phyloP scores from a whole-genome alignment of 2,113 vertebrate genomes.

The Microtus richardsoni region DNA sequence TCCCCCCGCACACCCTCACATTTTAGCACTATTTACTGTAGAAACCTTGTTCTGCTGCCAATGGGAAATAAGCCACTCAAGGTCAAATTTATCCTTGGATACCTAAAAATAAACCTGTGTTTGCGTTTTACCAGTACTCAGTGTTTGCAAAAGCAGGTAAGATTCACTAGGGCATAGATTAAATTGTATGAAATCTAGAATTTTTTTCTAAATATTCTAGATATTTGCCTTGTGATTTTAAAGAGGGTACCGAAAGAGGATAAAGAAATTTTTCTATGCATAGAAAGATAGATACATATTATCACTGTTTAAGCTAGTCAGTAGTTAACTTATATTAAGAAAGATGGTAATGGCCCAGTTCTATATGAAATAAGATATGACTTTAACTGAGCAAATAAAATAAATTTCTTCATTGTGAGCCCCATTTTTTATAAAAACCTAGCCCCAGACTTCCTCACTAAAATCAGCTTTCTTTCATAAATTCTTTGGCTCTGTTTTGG shows the following conservation, averaged over 20 bases:
- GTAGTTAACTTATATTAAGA: slow-evolving; percentile 43
- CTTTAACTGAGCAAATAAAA: slow-evolving; percentile 18
- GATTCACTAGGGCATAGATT: neutral
- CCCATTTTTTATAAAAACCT: neutral
- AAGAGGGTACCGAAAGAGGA: neutral
- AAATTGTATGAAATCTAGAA: slow-evolving; percentile 6
- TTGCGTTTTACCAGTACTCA: neutral
- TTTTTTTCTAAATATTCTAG: neutral
- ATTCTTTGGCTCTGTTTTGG: neutral
- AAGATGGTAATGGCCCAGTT: neutral
- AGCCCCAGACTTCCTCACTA: neutral
- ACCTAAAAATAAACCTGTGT: slow-evolving; percentile 10
- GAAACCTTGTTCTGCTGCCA: neutral
- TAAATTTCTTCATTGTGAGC: neutral
- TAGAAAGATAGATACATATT: neutral
- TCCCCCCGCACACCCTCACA: too few species aligned
- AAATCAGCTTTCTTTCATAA: slow-evolving; percentile 28
- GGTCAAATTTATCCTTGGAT: slow-evolving; percentile 37
- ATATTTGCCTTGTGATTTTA: neutral
- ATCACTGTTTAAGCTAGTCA: neutral
- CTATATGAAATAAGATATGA: slow-evolving; percentile 20
- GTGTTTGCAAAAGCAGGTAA: neutral
- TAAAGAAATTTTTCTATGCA: neutral
- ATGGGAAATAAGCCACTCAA: neutral
- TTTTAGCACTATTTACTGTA: neutral